phyloP scores from a whole-genome alignment of 2,888 invertebrate species.

The Oscheius sp. region DNA sequence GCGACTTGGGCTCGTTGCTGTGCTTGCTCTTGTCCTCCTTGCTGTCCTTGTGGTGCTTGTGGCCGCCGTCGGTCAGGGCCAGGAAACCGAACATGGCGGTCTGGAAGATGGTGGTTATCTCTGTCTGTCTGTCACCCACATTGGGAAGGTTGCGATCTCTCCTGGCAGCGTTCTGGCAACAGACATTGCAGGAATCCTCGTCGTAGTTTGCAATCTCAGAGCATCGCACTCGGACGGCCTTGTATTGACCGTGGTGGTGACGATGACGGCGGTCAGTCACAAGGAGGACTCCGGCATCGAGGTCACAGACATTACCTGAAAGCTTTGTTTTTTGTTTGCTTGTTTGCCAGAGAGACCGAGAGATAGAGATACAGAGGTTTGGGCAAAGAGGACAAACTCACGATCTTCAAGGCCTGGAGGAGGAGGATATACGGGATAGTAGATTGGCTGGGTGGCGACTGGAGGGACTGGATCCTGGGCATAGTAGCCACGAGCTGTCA shows the following conservation, averaged over 20 bases:
- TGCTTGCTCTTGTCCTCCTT: constrained; percentile 37
- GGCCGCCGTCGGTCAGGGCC: constrained; percentile 36
- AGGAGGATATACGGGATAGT: constrained; percentile 43
- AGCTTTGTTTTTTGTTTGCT: neutral
- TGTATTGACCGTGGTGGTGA: constrained; percentile 41
- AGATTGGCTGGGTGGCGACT: constrained; percentile 20
- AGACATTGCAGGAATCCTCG: constrained; percentile 61
- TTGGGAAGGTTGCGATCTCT: constrained; percentile 55
- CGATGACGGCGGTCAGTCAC: constrained; percentile 47
- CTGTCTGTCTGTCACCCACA: constrained; percentile 35
- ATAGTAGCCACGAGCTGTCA: constrained; percentile 45
- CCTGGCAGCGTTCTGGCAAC: constrained; percentile 64
- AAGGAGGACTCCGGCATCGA: constrained; percentile 62
- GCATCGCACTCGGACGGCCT: constrained; percentile 60
- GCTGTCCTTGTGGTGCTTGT: constrained; percentile 27
- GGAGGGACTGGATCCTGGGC: constrained; percentile 1
- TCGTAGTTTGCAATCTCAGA: constrained; percentile 62
- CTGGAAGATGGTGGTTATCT: constrained; percentile 17
- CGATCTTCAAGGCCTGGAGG: constrained; percentile 50
- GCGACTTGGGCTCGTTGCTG: neutral
- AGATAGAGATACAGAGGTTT: no score
- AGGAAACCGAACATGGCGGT: constrained; percentile 51
- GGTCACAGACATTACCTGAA: constrained; percentile 61
- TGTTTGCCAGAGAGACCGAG: no score
- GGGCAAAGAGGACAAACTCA: constrained; percentile 29